Evolutionary conservation across 92 coral and sea anemone species (phyloP).

Genomic region (Porites cylindrica): DNA sequence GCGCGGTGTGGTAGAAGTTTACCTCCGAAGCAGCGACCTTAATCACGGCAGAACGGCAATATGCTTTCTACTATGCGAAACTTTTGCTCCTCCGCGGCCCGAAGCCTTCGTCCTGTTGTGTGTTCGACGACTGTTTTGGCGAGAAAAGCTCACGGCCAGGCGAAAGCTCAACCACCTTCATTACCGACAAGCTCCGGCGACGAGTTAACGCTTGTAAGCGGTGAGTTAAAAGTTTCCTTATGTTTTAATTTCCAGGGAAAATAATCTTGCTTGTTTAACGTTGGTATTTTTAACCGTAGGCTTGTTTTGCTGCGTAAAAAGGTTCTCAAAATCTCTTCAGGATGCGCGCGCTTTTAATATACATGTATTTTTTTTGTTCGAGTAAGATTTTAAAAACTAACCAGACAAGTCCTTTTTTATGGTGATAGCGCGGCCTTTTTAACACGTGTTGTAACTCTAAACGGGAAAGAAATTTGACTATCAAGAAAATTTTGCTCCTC

Average conservation of each 20-base stretch:
- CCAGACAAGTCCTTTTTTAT: no score
- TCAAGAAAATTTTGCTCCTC: no score
- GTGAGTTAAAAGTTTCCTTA: constrained; percentile 34
- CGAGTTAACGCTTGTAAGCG: constrained; percentile 63
- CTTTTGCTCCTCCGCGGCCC: constrained; percentile 43
- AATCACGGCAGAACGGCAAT: background rate
- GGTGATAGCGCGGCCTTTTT: no score
- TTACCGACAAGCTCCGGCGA: constrained; percentile 23
- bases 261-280: background rate
- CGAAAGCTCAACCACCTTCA: constrained; percentile 32
- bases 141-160: constrained; percentile 39
- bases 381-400: no score
- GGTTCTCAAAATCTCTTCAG: no score
- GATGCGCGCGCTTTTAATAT: no score
- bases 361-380: no score
- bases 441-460: no score
- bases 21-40: background rate
- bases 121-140: constrained; percentile 39
- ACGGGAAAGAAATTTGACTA: no score
- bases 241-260: no score
- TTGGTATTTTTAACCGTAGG: no score
- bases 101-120: constrained; percentile 45
- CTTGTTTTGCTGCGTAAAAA: no score
- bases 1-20: background rate
- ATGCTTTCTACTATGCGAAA: constrained; percentile 70